Base-by-base conservation (phyloP, 2,888 invertebrate species). In the Epinotia demarniana region DNA sequence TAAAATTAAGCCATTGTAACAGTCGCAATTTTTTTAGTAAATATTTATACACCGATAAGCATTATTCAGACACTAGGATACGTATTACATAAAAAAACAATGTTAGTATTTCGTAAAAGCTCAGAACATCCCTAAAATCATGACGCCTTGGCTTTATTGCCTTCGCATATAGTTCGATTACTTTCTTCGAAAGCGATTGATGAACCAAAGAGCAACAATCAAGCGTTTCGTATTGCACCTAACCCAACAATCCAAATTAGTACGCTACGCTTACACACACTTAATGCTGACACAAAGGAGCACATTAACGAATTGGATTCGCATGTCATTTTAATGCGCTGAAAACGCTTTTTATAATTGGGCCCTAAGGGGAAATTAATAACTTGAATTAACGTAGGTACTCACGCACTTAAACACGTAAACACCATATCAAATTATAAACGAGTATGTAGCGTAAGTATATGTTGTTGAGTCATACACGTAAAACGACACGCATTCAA, bases 281-380 rank as follows among this genome's bases (percentile, higher is more conserved):
- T 49, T 1, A 16, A n/a, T 53, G 53, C n/a, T 53, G 16, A 53
- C n/a, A 53, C 8, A 53, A 53, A n/a, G 5, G n/a, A n/a, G 53
- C 53, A 2, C n/a, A 53, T 53, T 16, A 53, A n/a, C n/a, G n/a
- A 13, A n/a, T 16, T 53, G 8, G 16, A 53, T n/a, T 53, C 53
- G n/a, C n/a, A n/a, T 8, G 13, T n/a, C 16, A 53, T 53, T n/a
- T 53, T 16, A 53, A 53, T 53, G n/a, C 53, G n/a, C n/a, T n/a
- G 6, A 53, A n/a, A 53, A 53, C n/a, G 53, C 53, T 53, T 53
- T 53, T 5, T n/a, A n/a, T 16, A 53, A 53, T 53, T 8, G n/a
- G n/a, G 53, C 53, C 49, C 49, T n/a, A 53, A n/a, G n/a, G 53
- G 53, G 53, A 53, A 53, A 53, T 53, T n/a, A 53, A 53, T n/a